phyloP scores from a whole-genome alignment of 2,113 vertebrate genomes.

The Oryzias celebensis region DNA sequence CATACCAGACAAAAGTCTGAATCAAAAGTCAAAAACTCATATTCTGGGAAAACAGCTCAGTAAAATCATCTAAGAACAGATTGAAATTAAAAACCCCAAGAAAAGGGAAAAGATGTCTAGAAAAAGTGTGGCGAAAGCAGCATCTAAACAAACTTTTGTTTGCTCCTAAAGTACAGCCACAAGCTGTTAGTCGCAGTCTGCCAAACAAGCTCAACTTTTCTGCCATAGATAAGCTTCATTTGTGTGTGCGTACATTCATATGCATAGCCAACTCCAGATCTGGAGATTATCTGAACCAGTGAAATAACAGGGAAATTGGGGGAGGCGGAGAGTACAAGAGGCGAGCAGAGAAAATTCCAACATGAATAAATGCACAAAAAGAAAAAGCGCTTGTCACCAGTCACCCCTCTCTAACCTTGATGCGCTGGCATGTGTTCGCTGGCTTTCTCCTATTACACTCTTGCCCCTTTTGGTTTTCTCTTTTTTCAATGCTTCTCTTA shows the following conservation, averaged over 20 bases:
- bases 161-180: constrained; percentile 65
- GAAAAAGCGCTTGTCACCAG: background rate
- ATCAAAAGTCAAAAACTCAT: constrained; percentile 38
- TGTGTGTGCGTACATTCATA: constrained; percentile 41
- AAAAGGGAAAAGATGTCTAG: constrained; percentile 44
- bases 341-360: background rate
- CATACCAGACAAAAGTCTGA: constrained; percentile 9
- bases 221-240: constrained; percentile 45
- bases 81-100: constrained; percentile 42
- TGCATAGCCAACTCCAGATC: constrained; percentile 56
- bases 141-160: constrained; percentile 44
- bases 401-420: no score
- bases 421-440: no score
- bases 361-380: background rate
- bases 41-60: constrained; percentile 28
- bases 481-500: constrained; percentile 46
- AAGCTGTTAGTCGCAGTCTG: constrained; percentile 69
- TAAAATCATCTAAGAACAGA: constrained; percentile 43
- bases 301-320: constrained; percentile 9
- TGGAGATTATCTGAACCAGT: constrained; percentile 42
- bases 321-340: background rate
- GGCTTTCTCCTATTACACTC: background rate
- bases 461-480: constrained; percentile 29
- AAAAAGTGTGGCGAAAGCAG: constrained; percentile 45
- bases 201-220: constrained; percentile 58